Percentiles rank a stretch among this genome's conserved stretches.
phyloP scores from a whole-genome alignment of 2,113 vertebrate genomes.

The Dicaeum eximium region DNA sequence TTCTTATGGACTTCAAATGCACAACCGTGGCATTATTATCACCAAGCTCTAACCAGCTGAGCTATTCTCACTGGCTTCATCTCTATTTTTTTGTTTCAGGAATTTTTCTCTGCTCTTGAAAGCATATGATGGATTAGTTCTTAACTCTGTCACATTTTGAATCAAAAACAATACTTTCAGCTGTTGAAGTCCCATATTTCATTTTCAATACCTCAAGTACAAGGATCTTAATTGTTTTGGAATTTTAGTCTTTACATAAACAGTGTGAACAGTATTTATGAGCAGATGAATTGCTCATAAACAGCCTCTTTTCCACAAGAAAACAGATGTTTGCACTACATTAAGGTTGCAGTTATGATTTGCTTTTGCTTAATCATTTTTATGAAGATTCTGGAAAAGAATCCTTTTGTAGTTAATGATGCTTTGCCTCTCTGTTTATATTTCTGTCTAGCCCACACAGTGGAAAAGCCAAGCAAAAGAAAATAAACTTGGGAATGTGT shows the following conservation, averaged over 20 bases:
- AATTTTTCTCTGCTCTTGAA: background rate
- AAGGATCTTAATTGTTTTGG: background rate
- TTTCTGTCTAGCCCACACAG: slow-evolving; percentile 63
- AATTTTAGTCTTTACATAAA: background rate
- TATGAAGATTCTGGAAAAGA: background rate
- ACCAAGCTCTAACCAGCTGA: background rate
- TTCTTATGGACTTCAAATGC: background rate
- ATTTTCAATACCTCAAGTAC: background rate
- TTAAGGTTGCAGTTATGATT: background rate
- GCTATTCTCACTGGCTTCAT: background rate
- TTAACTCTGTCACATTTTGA: background rate
- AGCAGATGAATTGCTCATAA: background rate
- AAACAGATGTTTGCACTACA: background rate
- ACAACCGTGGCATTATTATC: fast-evolving
- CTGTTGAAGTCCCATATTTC: background rate
- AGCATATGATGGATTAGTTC: background rate
- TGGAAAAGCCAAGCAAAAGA: slow-evolving; percentile 78
- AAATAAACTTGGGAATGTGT: slow-evolving; percentile 67
- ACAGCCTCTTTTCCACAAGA: background rate
- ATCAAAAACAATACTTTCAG: background rate
- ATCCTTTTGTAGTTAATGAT: background rate
- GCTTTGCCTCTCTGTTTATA: background rate
- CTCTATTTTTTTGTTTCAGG: background rate
- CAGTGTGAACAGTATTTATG: background rate
- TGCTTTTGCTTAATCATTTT: background rate